Evolutionary conservation across 2,888 invertebrate genomes (phyloP).

Genomic region (Drosophila mayaguana): DNA sequence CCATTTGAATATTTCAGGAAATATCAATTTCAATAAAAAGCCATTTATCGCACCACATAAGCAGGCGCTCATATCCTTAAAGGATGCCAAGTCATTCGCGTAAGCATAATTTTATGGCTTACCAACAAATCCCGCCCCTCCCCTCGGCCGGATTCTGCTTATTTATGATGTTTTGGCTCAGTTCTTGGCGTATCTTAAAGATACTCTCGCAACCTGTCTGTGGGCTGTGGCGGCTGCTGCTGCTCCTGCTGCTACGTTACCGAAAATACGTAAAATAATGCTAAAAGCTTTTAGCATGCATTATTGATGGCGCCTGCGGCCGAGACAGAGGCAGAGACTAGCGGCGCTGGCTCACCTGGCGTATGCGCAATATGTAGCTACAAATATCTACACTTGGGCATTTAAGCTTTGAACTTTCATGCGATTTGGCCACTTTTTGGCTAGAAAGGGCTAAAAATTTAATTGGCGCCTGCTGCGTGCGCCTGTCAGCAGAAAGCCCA

Average conservation of each 20-base stretch:
- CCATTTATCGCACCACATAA: constrained; percentile 83
- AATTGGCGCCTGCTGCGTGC: constrained; percentile 71
- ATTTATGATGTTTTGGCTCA: constrained; percentile 69
- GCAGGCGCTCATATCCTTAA: constrained; percentile 67
- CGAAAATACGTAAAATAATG: constrained; percentile 80
- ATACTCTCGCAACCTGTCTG: constrained; percentile 56
- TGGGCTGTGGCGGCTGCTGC: constrained; percentile 34
- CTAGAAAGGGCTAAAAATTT: constrained; percentile 41
- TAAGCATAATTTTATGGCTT: constrained; percentile 81
- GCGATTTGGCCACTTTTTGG: constrained; percentile 41
- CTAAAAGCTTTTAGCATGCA: constrained; percentile 84
- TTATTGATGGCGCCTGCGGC: constrained; percentile 76
- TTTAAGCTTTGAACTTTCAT: constrained; percentile 55
- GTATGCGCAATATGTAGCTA: constrained; percentile 45
- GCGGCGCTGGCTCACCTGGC: constrained; percentile 32
- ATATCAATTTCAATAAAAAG: constrained; percentile 85
- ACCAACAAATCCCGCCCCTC: constrained; percentile 25
- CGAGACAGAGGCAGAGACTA: constrained; percentile 19
- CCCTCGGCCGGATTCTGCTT: constrained; percentile 23
- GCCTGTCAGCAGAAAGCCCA: constrained; percentile 21
- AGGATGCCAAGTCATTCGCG: constrained; percentile 59
- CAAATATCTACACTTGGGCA: constrained; percentile 29
- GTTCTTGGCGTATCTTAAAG: constrained; percentile 66
- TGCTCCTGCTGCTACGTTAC: constrained; percentile 32
- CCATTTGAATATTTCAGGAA: constrained; percentile 77